phyloP scores from a whole-genome alignment of 2,888 invertebrate genomes.

The Drosophila prolongata region DNA sequence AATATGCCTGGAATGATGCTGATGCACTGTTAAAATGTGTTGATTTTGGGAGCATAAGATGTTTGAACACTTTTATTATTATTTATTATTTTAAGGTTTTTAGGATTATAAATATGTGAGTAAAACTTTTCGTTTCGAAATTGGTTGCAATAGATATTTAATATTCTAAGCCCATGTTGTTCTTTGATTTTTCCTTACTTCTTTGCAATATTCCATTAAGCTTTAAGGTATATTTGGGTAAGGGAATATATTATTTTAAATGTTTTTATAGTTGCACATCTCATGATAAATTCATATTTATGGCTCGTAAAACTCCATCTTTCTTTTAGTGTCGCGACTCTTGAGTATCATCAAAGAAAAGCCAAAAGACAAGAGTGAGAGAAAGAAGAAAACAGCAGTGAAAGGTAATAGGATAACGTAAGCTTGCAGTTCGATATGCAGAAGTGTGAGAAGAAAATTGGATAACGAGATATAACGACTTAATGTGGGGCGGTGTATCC shows the following conservation, averaged over 20 bases:
- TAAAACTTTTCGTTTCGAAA: too few relatives aligned
- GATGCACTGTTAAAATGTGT: not conserved
- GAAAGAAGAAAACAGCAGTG: conserved; percentile 2
- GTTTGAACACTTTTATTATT: too few relatives aligned
- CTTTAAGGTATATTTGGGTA: too few relatives aligned
- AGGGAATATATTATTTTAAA: too few relatives aligned
- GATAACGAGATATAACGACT: conserved; percentile 10
- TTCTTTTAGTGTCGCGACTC: conserved; percentile 9
- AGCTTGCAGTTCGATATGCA: conserved; percentile 15
- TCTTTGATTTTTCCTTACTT: too few relatives aligned
- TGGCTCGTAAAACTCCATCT: conserved; percentile 4
- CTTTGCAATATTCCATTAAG: too few relatives aligned
- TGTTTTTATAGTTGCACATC: not conserved
- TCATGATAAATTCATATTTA: conserved; percentile 3
- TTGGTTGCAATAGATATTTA: too few relatives aligned
- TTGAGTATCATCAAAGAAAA: conserved; percentile 16
- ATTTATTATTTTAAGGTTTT: too few relatives aligned
- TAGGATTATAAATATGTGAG: too few relatives aligned
- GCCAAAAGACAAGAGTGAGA: not conserved
- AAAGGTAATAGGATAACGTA: conserved; percentile 23
- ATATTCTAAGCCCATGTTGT: too few relatives aligned
- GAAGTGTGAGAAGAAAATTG: conserved; percentile 9
- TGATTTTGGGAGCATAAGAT: too few relatives aligned
- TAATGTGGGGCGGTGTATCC: not conserved
- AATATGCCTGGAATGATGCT: not conserved